Conservation (phyloP, 2,113 vertebrate species). For the Cheilinus undulatus region DNA sequence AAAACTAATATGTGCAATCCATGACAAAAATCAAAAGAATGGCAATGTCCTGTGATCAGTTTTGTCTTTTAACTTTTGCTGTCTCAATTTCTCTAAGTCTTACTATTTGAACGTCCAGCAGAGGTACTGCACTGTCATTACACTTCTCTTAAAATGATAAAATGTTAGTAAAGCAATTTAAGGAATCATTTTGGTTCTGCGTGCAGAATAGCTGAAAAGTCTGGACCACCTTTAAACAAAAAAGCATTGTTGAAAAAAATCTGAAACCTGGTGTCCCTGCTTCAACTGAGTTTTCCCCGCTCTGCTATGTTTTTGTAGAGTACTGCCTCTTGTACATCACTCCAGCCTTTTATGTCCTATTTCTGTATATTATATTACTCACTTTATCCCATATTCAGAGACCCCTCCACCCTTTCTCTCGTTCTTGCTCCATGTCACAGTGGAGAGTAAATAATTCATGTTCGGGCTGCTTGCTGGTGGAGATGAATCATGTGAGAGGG, state of each 20-base stretch:
- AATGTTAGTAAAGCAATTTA: too few species aligned
- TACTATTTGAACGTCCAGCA: neutral
- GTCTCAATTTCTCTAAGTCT: too few species aligned
- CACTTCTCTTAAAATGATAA: neutral
- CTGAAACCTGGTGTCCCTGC: neutral
- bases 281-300: neutral
- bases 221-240: neutral
- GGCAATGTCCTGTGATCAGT: neutral
- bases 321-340: neutral
- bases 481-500: conserved; percentile 78
- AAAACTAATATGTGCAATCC: too few species aligned
- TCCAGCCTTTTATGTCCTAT: neutral
- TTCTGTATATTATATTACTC: conserved; percentile 21
- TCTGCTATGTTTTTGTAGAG: conserved; percentile 2
- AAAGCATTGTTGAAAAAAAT: neutral
- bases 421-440: conserved; percentile 65
- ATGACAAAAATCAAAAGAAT: too few species aligned
- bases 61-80: neutral
- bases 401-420: conserved; percentile 30
- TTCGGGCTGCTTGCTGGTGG: conserved; percentile 64
- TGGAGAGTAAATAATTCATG: conserved; percentile 82
- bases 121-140: neutral
- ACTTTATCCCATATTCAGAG: conserved; percentile 36
- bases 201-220: neutral
- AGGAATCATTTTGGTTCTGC: neutral